phyloP scores from a whole-genome alignment of 2,113 vertebrate species.

The Verasper variegatus region DNA sequence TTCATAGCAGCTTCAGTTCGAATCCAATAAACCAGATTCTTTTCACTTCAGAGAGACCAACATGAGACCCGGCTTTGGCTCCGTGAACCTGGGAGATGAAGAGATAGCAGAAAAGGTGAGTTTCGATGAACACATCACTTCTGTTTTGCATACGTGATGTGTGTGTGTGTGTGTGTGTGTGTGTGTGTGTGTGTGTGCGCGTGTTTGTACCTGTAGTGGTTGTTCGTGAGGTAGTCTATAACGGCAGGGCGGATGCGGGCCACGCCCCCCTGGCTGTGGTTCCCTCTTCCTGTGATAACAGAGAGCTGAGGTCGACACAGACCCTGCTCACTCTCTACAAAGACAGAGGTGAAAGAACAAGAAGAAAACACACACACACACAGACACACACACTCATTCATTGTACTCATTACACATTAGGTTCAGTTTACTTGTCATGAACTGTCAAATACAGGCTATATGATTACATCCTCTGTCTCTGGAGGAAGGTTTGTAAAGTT shows the following conservation, averaged over 20 bases:
- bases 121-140: not conserved
- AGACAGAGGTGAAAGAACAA: conserved; percentile 70
- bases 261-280: conserved; percentile 96
- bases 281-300: conserved; percentile 98
- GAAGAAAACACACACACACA: conserved; percentile 7
- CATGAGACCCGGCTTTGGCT: conserved; percentile 90
- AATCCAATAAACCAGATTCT: conserved; percentile 37
- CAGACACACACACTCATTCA: not conserved
- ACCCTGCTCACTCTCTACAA: conserved; percentile 87
- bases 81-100: conserved; percentile 87
- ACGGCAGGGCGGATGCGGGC: conserved; percentile 96
- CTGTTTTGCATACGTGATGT: not conserved
- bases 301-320: conserved; percentile 90
- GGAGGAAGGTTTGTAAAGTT: too few species aligned
- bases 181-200: conserved; percentile 13
- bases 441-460: not conserved
- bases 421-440: not conserved
- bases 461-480: too few species aligned
- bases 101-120: conserved; percentile 42
- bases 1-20: conserved; percentile 35
- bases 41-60: conserved; percentile 88
- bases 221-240: conserved; percentile 93
- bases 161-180: not conserved
- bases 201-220: conserved; percentile 87
- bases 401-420: not conserved